Conservation (phyloP, 2,888 invertebrate species). For the Gymnosoma rotundatum region DNA sequence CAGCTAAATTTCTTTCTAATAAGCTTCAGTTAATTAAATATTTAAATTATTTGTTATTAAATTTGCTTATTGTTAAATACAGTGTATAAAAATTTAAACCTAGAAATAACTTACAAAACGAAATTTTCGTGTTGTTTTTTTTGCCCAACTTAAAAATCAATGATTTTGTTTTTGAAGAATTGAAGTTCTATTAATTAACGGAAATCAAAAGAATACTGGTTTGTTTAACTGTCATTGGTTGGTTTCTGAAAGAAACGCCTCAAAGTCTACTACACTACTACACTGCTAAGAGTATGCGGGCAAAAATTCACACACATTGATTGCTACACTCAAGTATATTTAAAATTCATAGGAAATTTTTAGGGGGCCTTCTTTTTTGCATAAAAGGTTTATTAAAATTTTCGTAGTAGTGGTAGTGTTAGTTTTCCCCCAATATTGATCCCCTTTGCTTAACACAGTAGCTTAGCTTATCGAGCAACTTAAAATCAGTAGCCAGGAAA, state of each 20-base stretch:
- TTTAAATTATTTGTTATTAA: no score
- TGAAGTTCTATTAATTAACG: slow-evolving; percentile 49
- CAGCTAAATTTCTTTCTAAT: no score
- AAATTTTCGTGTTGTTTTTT: background rate
- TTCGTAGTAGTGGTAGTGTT: slow-evolving; percentile 5
- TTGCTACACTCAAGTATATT: background rate
- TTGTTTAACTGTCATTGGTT: slow-evolving; percentile 55
- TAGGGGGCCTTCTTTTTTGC: background rate
- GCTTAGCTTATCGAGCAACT: slow-evolving; percentile 52
- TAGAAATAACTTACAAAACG: no score
- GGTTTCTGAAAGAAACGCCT: slow-evolving; percentile 63
- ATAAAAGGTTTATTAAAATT: slow-evolving; percentile 5
- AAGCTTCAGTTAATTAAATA: no score
- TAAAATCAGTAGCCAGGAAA: slow-evolving; percentile 64
- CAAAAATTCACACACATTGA: background rate
- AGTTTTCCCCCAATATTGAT: slow-evolving; percentile 8
- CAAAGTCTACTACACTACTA: slow-evolving; percentile 29
- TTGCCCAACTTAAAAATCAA: slow-evolving; percentile 15
- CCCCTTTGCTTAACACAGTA: slow-evolving; percentile 62
- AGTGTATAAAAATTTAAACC: no score
- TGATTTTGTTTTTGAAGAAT: slow-evolving; percentile 15
- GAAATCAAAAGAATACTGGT: slow-evolving; percentile 49
- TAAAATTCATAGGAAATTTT: slow-evolving; percentile 11
- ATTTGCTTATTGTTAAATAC: no score
- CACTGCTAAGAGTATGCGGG: slow-evolving; percentile 21